Percentiles rank a stretch among this genome's conserved stretches.
phyloP scores from a whole-genome alignment of 2,888 invertebrate species.

The Tetragonula carbonaria region DNA sequence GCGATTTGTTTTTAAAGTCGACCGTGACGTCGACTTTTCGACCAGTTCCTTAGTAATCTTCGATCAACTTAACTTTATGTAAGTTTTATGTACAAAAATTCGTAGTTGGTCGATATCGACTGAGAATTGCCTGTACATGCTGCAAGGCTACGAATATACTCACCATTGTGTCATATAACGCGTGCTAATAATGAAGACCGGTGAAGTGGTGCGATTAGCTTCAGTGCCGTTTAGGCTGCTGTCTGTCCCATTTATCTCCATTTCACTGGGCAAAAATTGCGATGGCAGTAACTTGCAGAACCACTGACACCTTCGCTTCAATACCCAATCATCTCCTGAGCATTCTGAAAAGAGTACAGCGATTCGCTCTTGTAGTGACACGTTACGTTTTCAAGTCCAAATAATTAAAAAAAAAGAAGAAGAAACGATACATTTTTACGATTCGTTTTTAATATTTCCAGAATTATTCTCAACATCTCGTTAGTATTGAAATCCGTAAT shows the following conservation, averaged over 20 bases:
- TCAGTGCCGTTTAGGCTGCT: slow-evolving; percentile 84
- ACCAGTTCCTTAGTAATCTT: background rate
- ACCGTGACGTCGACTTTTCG: background rate
- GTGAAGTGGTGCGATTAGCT: slow-evolving; percentile 87
- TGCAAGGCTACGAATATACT: slow-evolving; percentile 76
- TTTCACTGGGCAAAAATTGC: slow-evolving; percentile 65
- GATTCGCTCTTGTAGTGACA: background rate
- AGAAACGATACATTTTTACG: too few relatives aligned
- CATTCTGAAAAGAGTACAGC: slow-evolving; percentile 69
- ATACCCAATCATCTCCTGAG: slow-evolving; percentile 71
- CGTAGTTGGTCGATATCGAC: background rate
- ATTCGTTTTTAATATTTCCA: too few relatives aligned
- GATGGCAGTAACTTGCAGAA: slow-evolving; percentile 68
- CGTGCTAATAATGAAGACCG: slow-evolving; percentile 90
- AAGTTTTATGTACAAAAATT: too few relatives aligned
- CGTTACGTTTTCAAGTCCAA: background rate
- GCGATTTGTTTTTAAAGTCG: background rate
- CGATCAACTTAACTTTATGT: background rate
- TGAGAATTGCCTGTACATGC: background rate
- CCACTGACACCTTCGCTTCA: slow-evolving; percentile 67
- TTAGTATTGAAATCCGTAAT: background rate
- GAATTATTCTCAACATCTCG: too few relatives aligned
- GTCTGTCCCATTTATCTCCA: slow-evolving; percentile 79
- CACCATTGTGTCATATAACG: slow-evolving; percentile 92
- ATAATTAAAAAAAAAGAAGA: background rate